A percentile compares a stretch with the other conserved stretches of the same genome.
These are phyloP conservation scores for Tiliacea aurago DNA, from an alignment of 2,888 invertebrate genomes.

Conservation along the genomic window DNA sequence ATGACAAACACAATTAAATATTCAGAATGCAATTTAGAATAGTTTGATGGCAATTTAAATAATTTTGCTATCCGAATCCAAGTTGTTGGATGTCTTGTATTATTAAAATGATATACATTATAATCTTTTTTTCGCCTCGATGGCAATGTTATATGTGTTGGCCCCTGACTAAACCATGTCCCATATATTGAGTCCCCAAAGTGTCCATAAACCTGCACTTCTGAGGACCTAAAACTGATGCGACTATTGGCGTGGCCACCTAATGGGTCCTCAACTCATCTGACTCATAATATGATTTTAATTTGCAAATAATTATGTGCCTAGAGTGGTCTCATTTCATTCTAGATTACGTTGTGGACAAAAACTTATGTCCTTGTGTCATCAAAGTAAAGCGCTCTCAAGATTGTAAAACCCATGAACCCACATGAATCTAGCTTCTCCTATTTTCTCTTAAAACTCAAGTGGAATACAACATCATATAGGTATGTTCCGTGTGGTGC, in stretches of 20 bases:
- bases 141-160: not conserved
- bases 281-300: not conserved
- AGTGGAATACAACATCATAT: not conserved
- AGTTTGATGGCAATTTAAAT: constrained; percentile 19
- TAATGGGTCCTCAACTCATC: no score
- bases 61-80: constrained; percentile 1
- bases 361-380: constrained; percentile 7
- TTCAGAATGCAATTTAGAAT: constrained; percentile 41
- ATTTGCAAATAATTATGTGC: constrained; percentile 4
- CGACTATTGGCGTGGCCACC: no score
- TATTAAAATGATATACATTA: constrained; percentile 2
- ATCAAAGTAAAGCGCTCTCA: constrained; percentile 3
- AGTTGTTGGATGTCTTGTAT: not conserved
- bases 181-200: not conserved
- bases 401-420: not conserved
- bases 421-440: not conserved
- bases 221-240: not conserved
- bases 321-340: constrained; percentile 4
- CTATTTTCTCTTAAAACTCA: not conserved
- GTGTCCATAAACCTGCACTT: not conserved
- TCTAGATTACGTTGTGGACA: constrained; percentile 10
- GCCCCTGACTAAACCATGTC: not conserved
- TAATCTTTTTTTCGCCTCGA: not conserved
- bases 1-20: constrained; percentile 48
- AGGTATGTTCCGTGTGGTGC: no score